A percentile compares a stretch with the other conserved stretches of the same genome.
These are phyloP conservation scores for Sciaenops ocellatus DNA, from an alignment of 2,797 vertebrate species.

Conservation along the genomic window DNA sequence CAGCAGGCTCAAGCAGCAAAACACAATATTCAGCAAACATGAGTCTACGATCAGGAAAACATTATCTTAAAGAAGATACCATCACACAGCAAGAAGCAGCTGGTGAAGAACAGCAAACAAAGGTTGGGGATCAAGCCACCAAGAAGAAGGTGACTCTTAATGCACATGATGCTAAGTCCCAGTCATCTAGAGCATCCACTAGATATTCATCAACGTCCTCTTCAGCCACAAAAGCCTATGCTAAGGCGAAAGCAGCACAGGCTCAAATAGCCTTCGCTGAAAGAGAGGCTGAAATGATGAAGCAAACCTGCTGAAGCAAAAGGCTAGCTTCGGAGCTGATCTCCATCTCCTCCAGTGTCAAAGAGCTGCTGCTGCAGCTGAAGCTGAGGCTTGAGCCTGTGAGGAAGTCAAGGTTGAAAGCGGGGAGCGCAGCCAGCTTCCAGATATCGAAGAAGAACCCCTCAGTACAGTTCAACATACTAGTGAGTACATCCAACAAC, in stretches of 20 bases:
- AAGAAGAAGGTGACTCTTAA: background rate
- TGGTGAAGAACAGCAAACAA: background rate
- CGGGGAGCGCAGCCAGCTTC: background rate
- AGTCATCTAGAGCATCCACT: background rate
- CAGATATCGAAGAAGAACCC: background rate
- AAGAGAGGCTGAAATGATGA: slow-evolving; percentile 18
- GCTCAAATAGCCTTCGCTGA: background rate
- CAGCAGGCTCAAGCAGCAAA: background rate
- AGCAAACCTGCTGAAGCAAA: background rate
- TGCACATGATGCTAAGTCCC: background rate
- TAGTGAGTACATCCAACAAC: background rate
- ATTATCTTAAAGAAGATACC: background rate
- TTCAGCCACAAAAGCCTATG: slow-evolving; percentile 3
- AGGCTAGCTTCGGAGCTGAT: background rate
- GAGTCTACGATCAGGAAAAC: background rate
- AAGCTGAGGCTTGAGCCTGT: slow-evolving; percentile 3
- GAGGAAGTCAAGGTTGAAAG: background rate
- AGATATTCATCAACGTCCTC: background rate
- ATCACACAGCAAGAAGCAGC: background rate
- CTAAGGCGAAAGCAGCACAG: background rate
- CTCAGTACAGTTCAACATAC: background rate
- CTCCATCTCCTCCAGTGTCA: slow-evolving; percentile 2
- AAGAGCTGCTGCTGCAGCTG: slow-evolving; percentile 26
- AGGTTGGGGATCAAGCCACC: background rate
- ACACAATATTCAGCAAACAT: background rate